Conservation (phyloP, 1,140 invertebrate species). For the Amyelois transitella region DNA sequence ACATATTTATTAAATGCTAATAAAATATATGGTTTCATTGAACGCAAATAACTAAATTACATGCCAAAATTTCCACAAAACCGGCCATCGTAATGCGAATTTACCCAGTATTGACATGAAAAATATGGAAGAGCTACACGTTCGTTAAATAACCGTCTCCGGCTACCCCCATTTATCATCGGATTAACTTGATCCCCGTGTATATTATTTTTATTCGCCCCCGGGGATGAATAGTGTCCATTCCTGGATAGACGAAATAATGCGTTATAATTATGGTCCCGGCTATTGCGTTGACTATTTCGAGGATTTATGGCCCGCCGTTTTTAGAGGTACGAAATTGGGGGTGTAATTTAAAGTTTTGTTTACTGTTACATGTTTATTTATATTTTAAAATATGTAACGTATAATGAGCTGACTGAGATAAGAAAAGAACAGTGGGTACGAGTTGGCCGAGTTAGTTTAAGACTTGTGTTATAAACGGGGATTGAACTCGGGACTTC, state of each 20-base stretch:
- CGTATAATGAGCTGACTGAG: no score
- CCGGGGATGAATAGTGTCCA: conserved; percentile 37
- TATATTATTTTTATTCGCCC: conserved; percentile 39
- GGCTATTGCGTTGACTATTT: background rate
- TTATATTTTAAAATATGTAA: no score
- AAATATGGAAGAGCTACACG: background rate
- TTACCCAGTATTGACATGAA: background rate
- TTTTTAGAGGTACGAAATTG: background rate
- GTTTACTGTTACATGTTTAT: no score
- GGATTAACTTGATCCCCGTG: conserved; percentile 37
- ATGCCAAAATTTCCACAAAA: background rate
- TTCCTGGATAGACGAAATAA: conserved; percentile 26
- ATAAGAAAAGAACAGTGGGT: no score
- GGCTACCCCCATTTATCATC: conserved; percentile 35
- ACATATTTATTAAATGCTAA: no score
- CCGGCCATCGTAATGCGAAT: background rate
- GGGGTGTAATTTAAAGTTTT: no score
- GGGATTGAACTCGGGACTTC: no score
- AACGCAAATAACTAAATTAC: background rate
- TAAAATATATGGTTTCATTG: no score
- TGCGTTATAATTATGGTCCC: conserved; percentile 7
- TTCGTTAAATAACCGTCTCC: conserved; percentile 7
- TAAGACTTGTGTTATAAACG: no score
- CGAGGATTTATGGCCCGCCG: background rate
- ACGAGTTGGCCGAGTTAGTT: no score